Evolutionary conservation across 2,113 vertebrate species (phyloP), one percentile per base, ranked within the genome.

Genomic region (Aegotheles bennettii): DNA sequence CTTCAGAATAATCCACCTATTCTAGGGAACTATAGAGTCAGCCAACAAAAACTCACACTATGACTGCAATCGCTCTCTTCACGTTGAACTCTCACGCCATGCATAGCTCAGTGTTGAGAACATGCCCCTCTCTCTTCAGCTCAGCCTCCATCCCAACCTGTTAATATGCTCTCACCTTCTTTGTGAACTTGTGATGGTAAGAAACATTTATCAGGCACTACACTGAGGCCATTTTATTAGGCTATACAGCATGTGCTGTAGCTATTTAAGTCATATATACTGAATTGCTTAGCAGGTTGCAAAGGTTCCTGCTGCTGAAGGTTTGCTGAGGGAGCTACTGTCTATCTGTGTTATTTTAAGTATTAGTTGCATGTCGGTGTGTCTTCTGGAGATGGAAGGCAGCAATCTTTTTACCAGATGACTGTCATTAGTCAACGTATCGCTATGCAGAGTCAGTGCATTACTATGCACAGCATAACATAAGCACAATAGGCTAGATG

Each of bases 291-390:
- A 84, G 69, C 61, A 89, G 74, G 53, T 51, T 94, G 65, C 61
- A 89, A 95, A 89, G 53, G 89, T 79, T 45, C 53, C 53, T 57
- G 91, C 40, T 89, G 89, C 65, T 64, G 51, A 84, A 89, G 76
- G 77, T 79, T 90, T 92, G 87, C 87, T 91, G 84, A 94, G 64
- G 71, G 84, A 29, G 74, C 87, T 95, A 84, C 77, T 64, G 87
- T 63, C 83, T 90, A 29, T 45, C 75, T 93, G 63, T 70, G 47
- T 81, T 94, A 89, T 94, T 94, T 91, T 60, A 94, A 95, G 69
- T 63, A 63, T 56, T 75, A 89, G 87, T 29, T 94, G 77, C 48
- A 75, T 79, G 74, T 83, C 0, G 0, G 28, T 76, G 56, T 40
- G 77, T 75, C 78, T 94, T 91, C 70, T 95, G 64, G 36, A 94